phyloP scores from a whole-genome alignment of 2,888 invertebrate species.

The Tipula vernalis region DNA sequence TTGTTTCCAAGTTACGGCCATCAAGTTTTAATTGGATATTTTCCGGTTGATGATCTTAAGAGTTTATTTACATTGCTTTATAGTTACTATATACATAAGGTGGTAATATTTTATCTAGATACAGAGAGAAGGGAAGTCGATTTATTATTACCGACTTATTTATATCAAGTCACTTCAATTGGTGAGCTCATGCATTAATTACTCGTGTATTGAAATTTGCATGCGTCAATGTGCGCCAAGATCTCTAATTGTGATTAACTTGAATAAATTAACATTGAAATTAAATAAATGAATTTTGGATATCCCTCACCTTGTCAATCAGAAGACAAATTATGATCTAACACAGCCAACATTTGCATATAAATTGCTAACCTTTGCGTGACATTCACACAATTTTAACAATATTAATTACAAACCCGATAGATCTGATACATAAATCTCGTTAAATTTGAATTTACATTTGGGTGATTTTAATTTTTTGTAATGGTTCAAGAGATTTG shows the following conservation, averaged over 20 bases:
- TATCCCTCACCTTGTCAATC: background rate
- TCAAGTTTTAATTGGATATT: background rate
- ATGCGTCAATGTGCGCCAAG: background rate
- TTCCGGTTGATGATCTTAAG: background rate
- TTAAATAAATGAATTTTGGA: background rate
- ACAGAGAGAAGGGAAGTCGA: background rate
- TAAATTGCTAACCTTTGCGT: background rate
- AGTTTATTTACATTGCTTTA: background rate
- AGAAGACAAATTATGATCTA: background rate
- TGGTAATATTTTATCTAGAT: background rate
- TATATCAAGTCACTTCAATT: background rate
- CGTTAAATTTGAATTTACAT: background rate
- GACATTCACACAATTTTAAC: background rate
- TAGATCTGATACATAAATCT: background rate
- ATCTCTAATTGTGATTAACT: background rate
- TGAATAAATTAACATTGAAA: background rate
- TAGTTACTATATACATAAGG: background rate
- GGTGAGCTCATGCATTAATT: no score
- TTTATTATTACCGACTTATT: background rate
- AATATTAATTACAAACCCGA: background rate
- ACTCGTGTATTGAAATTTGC: background rate
- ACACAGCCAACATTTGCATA: background rate
- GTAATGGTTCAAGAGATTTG: background rate
- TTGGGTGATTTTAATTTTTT: background rate
- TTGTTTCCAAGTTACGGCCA: background rate